phyloP scores from a whole-genome alignment of 2,113 vertebrate genomes.

The Butorides virescens region DNA sequence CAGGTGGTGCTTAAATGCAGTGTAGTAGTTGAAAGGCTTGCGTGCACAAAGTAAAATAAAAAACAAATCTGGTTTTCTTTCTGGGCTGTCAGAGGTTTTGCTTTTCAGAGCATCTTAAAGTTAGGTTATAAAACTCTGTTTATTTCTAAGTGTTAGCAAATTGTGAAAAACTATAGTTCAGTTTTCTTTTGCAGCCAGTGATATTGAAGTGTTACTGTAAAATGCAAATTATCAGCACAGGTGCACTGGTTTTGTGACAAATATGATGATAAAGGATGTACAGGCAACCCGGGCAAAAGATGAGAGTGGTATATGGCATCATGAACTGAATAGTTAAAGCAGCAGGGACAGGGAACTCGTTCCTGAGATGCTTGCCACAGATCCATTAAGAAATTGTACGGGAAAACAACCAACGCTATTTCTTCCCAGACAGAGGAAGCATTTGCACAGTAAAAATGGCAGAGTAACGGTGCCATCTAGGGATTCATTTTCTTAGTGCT shows the following conservation, averaged over 20 bases:
- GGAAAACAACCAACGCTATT: not conserved
- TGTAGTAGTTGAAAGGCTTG: not conserved
- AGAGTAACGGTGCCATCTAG: not conserved
- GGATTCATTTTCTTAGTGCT: not conserved
- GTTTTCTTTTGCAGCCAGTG: not conserved
- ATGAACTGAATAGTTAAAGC: not conserved
- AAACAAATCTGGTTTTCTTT: not conserved
- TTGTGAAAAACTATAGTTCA: not conserved
- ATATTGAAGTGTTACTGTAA: not conserved
- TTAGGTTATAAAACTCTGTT: not conserved
- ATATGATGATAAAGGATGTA: not conserved
- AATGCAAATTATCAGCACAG: fast-evolving
- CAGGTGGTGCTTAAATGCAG: slow-evolving; percentile 62
- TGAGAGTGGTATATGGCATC: not conserved
- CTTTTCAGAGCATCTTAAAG: not conserved
- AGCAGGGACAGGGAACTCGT: not conserved
- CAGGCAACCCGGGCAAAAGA: not conserved
- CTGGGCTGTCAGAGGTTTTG: not conserved
- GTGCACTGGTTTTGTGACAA: not conserved
- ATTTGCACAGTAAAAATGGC: not conserved
- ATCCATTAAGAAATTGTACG: not conserved
- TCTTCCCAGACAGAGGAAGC: not conserved
- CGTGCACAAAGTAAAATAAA: fast-evolving
- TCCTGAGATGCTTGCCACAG: not conserved
- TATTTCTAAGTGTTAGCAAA: not conserved